phyloP scores from a whole-genome alignment of 2,797 vertebrate species.

The Syncerus caffer region DNA sequence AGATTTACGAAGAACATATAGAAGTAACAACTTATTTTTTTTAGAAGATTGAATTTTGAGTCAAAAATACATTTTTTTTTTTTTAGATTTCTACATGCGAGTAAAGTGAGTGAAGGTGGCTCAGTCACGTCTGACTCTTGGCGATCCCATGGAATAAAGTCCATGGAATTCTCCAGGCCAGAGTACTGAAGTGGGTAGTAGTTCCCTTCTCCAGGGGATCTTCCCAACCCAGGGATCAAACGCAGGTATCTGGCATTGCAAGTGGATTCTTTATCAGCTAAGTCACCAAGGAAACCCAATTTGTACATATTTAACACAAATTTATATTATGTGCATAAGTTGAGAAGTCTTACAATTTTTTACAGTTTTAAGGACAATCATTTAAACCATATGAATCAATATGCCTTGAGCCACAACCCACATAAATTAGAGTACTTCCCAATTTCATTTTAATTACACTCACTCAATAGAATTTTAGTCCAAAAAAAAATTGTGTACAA shows the following conservation, averaged over 20 bases:
- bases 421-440: neutral
- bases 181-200: neutral
- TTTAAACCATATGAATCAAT: neutral
- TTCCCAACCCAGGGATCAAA: neutral
- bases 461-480: neutral
- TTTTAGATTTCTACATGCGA: neutral
- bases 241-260: neutral
- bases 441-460: constrained; percentile 1
- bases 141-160: neutral
- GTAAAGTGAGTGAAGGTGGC: neutral
- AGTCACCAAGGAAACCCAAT: neutral
- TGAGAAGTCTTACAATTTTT: neutral
- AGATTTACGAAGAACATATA: neutral
- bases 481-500: neutral
- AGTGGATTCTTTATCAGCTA: neutral
- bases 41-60: neutral
- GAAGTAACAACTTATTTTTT: neutral
- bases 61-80: neutral
- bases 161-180: neutral
- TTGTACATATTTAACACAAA: neutral
- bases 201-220: neutral
- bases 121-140: neutral
- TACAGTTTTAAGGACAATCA: neutral
- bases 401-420: neutral
- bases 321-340: neutral